These are phyloP conservation scores for Zaprionus vittiger DNA, from an alignment of 1,140 invertebrate genomes.

Conservation along the genomic window DNA sequence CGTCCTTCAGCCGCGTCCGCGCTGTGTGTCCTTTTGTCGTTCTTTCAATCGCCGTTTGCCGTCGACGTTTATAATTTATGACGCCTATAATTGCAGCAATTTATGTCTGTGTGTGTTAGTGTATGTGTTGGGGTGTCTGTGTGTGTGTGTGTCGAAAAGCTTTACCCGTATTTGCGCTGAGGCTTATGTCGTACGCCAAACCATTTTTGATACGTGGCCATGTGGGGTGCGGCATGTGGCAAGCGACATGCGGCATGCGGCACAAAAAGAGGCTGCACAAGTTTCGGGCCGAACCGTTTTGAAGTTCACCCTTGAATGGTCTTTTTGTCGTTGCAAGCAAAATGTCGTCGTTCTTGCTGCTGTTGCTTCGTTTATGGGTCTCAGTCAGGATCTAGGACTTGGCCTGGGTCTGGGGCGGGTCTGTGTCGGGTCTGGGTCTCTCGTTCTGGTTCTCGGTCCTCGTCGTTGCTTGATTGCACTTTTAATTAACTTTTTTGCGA, in stretches of 20 bases:
- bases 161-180: conserved; percentile 54
- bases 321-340: conserved; percentile 42
- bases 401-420: neutral
- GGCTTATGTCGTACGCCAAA: conserved; percentile 50
- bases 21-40: conserved; percentile 4
- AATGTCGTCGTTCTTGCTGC: conserved; percentile 21
- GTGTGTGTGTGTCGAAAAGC: conserved; percentile 23
- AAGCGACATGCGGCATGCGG: conserved; percentile 10
- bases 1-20: conserved; percentile 10
- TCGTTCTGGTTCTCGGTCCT: conserved; percentile 36
- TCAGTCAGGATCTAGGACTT: neutral
- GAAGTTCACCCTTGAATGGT: conserved; percentile 46
- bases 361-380: conserved; percentile 10
- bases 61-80: conserved; percentile 75
- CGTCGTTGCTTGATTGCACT: conserved; percentile 75
- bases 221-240: conserved; percentile 6
- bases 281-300: conserved; percentile 39
- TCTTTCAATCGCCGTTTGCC: conserved; percentile 40
- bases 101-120: conserved; percentile 46
- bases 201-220: conserved; percentile 46
- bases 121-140: conserved; percentile 24
- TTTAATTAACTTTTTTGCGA: conserved; percentile 80
- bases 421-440: neutral
- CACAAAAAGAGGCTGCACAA: conserved; percentile 13
- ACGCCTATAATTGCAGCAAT: conserved; percentile 80